Evolutionary conservation across 2,888 invertebrate genomes (phyloP).

Genomic region (Apotomis capreana): DNA sequence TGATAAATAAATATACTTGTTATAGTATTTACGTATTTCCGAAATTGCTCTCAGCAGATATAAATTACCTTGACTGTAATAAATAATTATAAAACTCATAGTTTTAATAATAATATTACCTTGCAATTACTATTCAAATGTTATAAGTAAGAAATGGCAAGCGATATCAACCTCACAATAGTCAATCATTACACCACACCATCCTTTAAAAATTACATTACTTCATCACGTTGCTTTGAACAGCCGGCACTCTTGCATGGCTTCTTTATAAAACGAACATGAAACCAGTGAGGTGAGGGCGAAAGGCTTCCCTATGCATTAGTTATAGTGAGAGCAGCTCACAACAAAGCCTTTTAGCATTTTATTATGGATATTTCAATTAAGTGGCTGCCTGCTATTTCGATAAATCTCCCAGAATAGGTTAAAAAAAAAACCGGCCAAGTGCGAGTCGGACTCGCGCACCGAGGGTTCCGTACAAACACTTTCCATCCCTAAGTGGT

Average conservation of each 20-base stretch:
- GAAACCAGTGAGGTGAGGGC: constrained; percentile 59
- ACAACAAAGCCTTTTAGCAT: constrained; percentile 41
- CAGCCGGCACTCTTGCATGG: constrained; percentile 54
- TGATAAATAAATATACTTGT: no score
- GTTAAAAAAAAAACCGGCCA: neutral
- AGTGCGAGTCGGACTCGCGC: no score
- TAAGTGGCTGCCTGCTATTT: neutral
- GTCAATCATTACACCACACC: neutral
- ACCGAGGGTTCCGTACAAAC: no score
- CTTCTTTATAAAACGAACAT: constrained; percentile 69
- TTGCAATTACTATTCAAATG: no score
- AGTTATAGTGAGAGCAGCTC: constrained; percentile 50
- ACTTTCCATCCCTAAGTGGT: no score
- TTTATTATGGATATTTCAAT: constrained; percentile 37
- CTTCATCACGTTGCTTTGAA: constrained; percentile 21
- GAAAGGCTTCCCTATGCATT: constrained; percentile 73
- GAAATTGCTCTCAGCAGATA: no score
- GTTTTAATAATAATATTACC: no score
- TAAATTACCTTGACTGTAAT: no score
- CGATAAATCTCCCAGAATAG: neutral
- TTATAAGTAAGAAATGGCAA: neutral
- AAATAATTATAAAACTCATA: no score
- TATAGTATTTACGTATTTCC: no score
- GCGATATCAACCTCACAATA: neutral
- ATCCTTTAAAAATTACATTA: constrained; percentile 16